phyloP scores from a whole-genome alignment of 2,113 vertebrate species.

The Apaloderma vittatum region DNA sequence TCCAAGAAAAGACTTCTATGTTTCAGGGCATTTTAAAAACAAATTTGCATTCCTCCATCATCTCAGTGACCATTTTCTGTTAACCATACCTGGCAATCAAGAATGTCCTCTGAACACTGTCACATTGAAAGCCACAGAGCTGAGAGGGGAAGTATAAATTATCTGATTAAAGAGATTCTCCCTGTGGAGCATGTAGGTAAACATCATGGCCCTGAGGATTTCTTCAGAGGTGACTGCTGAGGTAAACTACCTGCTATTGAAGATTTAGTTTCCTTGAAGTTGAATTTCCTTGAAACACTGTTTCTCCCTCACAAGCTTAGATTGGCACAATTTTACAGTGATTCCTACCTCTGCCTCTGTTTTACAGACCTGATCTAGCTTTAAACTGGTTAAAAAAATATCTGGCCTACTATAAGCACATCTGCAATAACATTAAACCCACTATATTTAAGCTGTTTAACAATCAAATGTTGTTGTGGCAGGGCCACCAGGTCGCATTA shows the following conservation, averaged over 20 bases:
- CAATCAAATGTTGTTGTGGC: not conserved
- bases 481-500: not conserved
- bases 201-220: not conserved
- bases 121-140: not conserved
- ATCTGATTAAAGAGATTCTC: slow-evolving; percentile 26
- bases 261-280: not conserved
- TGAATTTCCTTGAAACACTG: slow-evolving; percentile 10
- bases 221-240: not conserved
- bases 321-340: not conserved
- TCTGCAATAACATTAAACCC: not conserved
- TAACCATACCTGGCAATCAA: not conserved
- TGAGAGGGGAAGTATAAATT: slow-evolving; percentile 10
- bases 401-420: not conserved
- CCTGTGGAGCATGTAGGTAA: not conserved
- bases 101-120: not conserved
- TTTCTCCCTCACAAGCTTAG: not conserved
- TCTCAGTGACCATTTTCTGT: not conserved
- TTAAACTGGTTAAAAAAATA: not conserved
- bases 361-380: not conserved
- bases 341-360: not conserved
- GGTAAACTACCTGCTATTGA: not conserved
- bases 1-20: not conserved
- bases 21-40: not conserved
- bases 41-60: not conserved
- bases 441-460: not conserved